Evolutionary conservation across 2,888 invertebrate genomes (phyloP).

Genomic region (Sicus ferrugineus): DNA sequence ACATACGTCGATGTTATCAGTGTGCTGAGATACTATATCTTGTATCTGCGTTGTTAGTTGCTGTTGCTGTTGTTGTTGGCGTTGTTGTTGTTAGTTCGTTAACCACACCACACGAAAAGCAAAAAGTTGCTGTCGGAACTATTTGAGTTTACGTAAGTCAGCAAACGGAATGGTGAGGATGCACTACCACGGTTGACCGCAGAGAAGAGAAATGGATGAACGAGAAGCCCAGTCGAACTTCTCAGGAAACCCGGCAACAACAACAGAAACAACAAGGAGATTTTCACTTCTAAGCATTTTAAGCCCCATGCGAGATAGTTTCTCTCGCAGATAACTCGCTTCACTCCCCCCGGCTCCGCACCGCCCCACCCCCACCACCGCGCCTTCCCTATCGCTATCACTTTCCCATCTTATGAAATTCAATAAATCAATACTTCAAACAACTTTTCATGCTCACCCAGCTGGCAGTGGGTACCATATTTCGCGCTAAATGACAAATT

Average conservation of each 20-base stretch:
- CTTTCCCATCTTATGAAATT: constrained; percentile 29
- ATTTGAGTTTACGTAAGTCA: neutral
- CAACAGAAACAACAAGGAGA: neutral
- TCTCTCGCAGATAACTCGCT: neutral
- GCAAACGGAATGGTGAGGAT: neutral
- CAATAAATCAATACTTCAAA: constrained; percentile 38
- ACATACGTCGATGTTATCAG: constrained; percentile 15
- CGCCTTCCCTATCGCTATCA: neutral
- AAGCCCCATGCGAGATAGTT: neutral
- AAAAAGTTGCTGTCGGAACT: neutral
- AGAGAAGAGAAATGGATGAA: neutral
- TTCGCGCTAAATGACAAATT: constrained; percentile 39
- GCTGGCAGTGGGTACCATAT: neutral
- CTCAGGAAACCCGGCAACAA: neutral
- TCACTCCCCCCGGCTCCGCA: neutral
- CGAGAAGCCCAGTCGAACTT: no score
- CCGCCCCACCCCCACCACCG: neutral
- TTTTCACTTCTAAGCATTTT: constrained; percentile 10
- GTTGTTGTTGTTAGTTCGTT: constrained; percentile 7
- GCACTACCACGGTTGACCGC: constrained; percentile 20
- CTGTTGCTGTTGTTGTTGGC: neutral
- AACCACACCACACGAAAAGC: neutral
- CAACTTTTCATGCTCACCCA: neutral
- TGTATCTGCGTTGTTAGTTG: neutral
- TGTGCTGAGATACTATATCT: constrained; percentile 2